These are phyloP conservation scores for Neoseiulus cucumeris DNA, from an alignment of 1,140 invertebrate species.

Conservation along the genomic window DNA sequence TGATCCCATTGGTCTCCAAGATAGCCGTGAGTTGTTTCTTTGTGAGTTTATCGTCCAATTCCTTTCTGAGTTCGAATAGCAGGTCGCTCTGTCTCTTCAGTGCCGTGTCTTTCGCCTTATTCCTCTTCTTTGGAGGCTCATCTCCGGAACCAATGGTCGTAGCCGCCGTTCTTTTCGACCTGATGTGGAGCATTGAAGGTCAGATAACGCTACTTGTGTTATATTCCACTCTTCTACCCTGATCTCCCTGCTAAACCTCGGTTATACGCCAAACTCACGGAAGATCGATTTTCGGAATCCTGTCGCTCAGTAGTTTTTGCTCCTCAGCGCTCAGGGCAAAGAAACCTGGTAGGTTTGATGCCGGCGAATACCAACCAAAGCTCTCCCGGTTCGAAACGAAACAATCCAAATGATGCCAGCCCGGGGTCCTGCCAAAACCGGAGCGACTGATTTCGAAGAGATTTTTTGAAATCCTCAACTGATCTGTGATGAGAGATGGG, in stretches of 20 bases:
- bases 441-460: slow-evolving; percentile 61
- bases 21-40: slow-evolving; percentile 40
- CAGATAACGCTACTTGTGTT: too few species aligned
- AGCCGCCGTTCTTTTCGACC: slow-evolving; percentile 27
- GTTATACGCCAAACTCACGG: too few species aligned
- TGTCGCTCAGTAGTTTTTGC: slow-evolving; percentile 41
- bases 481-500: slow-evolving; percentile 36
- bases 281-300: slow-evolving; percentile 44
- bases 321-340: slow-evolving; percentile 49
- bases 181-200: too few species aligned
- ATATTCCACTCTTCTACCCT: too few species aligned
- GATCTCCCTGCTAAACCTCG: too few species aligned
- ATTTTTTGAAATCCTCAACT: slow-evolving; percentile 60
- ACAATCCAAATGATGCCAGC: slow-evolving; percentile 83
- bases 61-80: slow-evolving; percentile 29
- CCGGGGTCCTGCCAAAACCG: slow-evolving; percentile 45
- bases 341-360: slow-evolving; percentile 50
- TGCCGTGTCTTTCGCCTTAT: neutral
- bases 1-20: slow-evolving; percentile 49
- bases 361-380: slow-evolving; percentile 49
- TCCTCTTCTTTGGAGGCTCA: neutral
- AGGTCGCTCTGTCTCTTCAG: slow-evolving; percentile 31
- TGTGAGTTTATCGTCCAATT: slow-evolving; percentile 23
- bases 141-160: slow-evolving; percentile 23
- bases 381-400: slow-evolving; percentile 55